phyloP scores from a whole-genome alignment of 2,113 vertebrate genomes.

The Ageneiosus marmoratus region DNA sequence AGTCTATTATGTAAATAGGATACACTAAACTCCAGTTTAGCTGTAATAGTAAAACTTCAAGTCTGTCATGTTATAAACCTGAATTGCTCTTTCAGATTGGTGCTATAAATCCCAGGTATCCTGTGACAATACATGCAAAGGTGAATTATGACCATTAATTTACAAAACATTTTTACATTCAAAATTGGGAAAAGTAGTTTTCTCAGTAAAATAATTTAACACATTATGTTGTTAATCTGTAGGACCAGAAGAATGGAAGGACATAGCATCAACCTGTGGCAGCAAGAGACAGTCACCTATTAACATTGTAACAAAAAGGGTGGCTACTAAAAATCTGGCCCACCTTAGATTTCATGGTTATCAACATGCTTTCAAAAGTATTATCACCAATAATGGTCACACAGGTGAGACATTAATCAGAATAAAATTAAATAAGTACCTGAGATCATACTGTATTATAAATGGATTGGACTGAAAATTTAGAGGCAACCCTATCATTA shows the following conservation, averaged over 20 bases:
- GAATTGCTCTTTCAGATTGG: constrained; percentile 60
- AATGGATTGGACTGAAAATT: neutral
- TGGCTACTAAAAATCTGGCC: constrained; percentile 21
- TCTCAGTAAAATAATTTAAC: neutral
- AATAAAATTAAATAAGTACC: neutral
- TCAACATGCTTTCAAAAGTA: constrained; percentile 49
- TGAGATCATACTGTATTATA: neutral
- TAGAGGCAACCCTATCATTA: neutral
- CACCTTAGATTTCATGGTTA: constrained; percentile 57
- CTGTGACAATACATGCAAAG: constrained; percentile 58
- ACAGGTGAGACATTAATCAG: constrained; percentile 51
- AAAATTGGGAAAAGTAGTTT: neutral
- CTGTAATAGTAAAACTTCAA: neutral
- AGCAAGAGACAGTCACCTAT: constrained; percentile 65
- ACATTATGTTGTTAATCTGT: constrained; percentile 2
- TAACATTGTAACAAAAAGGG: constrained; percentile 66
- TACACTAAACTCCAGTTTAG: neutral
- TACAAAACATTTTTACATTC: neutral
- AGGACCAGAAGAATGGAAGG: constrained; percentile 64
- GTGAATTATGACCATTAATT: constrained; percentile 42
- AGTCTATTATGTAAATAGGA: neutral
- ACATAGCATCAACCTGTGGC: constrained; percentile 40
- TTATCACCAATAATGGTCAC: constrained; percentile 66
- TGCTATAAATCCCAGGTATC: constrained; percentile 65
- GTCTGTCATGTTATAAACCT: constrained; percentile 1